A percentile compares a stretch with the other conserved stretches of the same genome.
Conservation (phyloP, 2,797 vertebrate genomes). For the Kryptopterus vitreolus region DNA sequence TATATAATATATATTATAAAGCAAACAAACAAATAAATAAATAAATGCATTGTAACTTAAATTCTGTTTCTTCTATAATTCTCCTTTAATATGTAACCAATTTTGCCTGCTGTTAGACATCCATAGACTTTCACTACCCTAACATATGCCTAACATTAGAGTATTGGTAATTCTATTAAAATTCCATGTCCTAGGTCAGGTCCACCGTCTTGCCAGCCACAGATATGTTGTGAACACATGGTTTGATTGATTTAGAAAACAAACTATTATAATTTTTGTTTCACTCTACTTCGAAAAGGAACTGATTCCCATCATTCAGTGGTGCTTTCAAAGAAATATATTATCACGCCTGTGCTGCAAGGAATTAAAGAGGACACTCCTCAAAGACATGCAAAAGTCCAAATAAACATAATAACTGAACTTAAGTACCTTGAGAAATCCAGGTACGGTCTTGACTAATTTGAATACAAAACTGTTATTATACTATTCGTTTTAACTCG, state of each 20-base stretch:
- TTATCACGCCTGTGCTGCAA: conserved; percentile 6
- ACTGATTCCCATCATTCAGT: neutral
- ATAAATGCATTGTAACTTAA: too few species aligned
- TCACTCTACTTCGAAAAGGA: neutral
- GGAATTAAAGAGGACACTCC: conserved; percentile 6
- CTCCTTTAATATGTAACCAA: neutral
- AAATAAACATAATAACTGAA: conserved; percentile 1
- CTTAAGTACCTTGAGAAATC: neutral
- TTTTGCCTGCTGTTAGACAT: neutral
- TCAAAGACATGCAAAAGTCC: neutral
- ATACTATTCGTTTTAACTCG: conserved; percentile 32
- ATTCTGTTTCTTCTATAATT: neutral
- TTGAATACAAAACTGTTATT: conserved; percentile 39
- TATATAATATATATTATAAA: too few species aligned
- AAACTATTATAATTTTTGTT: neutral
- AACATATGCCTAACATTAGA: neutral
- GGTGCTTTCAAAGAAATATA: neutral
- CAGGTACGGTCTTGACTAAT: neutral
- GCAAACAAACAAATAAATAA: too few species aligned
- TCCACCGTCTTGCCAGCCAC: neutral
- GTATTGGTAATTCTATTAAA: too few species aligned
- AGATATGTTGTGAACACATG: neutral
- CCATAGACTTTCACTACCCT: neutral
- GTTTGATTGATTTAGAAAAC: neutral
- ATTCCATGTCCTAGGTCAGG: neutral